These are phyloP conservation scores for Chlorops oryzae DNA, from an alignment of 1,140 invertebrate species.

Conservation along the genomic window DNA sequence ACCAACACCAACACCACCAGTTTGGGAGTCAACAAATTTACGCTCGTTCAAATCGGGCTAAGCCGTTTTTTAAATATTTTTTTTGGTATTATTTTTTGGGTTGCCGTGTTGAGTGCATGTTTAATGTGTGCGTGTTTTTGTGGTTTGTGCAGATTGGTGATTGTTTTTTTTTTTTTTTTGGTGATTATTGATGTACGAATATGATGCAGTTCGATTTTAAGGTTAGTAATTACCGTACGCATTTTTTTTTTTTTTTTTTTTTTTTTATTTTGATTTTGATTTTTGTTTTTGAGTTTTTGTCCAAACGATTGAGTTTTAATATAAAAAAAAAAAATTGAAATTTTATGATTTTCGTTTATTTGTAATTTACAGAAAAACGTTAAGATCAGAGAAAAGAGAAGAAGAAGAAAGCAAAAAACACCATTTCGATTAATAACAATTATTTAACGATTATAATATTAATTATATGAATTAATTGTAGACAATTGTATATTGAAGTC, in stretches of 20 bases:
- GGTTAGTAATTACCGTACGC: slow-evolving; percentile 11
- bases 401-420: slow-evolving; percentile 1
- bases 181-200: background rate
- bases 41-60: background rate
- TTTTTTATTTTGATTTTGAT: background rate
- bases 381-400: background rate
- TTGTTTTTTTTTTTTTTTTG: background rate
- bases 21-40: background rate
- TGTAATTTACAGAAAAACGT: background rate
- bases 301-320: background rate
- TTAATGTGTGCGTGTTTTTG: background rate
- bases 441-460: slow-evolving; percentile 1
- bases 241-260: background rate
- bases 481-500: too few relatives aligned
- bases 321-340: background rate
- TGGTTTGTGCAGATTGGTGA: background rate
- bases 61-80: too few relatives aligned
- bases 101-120: background rate
- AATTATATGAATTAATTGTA: background rate
- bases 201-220: too few relatives aligned
- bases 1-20: background rate
- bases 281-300: slow-evolving; percentile 1
- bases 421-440: background rate
- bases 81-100: too few relatives aligned
- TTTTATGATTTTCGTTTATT: too few relatives aligned